A percentile compares a stretch with the other conserved stretches of the same genome.
These are phyloP conservation scores for Astyanax mexicanus DNA, from an alignment of 2,797 vertebrate species.

Conservation along the genomic window DNA sequence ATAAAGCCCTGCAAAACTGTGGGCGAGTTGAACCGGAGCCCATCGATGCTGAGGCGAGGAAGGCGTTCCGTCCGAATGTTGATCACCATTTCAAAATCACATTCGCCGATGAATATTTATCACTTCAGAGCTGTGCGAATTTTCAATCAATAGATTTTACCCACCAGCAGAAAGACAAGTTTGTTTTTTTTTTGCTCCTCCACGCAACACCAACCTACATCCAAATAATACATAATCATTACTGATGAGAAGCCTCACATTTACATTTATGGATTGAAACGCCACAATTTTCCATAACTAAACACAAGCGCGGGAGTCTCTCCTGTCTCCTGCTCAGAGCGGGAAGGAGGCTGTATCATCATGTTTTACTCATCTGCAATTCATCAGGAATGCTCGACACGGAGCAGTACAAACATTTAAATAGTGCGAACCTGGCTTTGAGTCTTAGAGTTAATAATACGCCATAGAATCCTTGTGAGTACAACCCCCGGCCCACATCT, in stretches of 20 bases:
- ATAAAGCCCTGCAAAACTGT: conserved; percentile 39
- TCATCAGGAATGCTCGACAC: conserved; percentile 37
- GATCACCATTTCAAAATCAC: conserved; percentile 75
- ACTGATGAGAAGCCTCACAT: conserved; percentile 73
- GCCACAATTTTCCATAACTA: conserved; percentile 63
- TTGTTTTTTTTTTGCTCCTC: conserved; percentile 54
- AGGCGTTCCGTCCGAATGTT: conserved; percentile 63
- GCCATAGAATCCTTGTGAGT: conserved; percentile 44
- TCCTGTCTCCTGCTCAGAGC: neutral
- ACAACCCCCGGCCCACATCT: conserved; percentile 34
- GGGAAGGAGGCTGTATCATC: conserved; percentile 35
- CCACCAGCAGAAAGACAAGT: conserved; percentile 68
- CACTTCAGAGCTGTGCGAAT: conserved; percentile 69
- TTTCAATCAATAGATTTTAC: conserved; percentile 80
- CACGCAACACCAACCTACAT: conserved; percentile 69
- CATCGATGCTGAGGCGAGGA: conserved; percentile 54
- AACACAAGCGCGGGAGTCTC: conserved; percentile 24
- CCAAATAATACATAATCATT: conserved; percentile 81
- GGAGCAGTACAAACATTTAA: conserved; percentile 39
- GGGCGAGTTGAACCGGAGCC: conserved; percentile 49
- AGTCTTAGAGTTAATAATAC: conserved; percentile 48
- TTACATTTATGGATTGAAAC: conserved; percentile 82
- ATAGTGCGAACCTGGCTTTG: conserved; percentile 28
- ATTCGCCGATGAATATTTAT: conserved; percentile 81
- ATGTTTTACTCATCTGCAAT: conserved; percentile 49